Percentiles rank a stretch among this genome's conserved stretches.
Evolutionary conservation across 35 echinoderm and acorn worm species (phyloP).

Genomic region (Lytechinus pictus): DNA sequence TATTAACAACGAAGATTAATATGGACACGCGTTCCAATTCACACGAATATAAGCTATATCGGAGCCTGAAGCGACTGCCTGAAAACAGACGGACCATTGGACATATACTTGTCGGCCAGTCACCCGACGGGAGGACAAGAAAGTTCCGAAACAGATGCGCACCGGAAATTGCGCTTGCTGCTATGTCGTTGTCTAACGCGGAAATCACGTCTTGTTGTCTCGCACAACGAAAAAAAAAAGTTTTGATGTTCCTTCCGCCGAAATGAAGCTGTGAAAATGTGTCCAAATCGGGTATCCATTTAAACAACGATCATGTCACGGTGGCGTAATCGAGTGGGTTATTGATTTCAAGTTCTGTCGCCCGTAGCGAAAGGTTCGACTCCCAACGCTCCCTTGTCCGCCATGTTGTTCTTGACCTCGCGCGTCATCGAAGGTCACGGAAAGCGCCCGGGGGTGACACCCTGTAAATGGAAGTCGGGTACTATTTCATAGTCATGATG

Average conservation of each 20-base stretch:
- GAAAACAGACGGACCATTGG: background rate
- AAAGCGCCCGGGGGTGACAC: conserved; percentile 26
- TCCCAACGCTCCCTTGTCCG: background rate
- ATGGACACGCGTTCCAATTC: background rate
- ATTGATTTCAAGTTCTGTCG: conserved; percentile 43
- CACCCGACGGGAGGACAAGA: background rate
- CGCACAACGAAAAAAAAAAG: too few relatives aligned
- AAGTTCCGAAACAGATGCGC: conserved; percentile 12
- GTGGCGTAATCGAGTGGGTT: conserved; percentile 29
- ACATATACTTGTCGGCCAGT: background rate
- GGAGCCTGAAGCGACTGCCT: background rate
- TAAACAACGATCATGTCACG: conserved; percentile 39
- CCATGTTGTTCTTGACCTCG: conserved; percentile 40
- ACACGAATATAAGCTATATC: background rate
- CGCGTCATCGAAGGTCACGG: conserved; percentile 30
- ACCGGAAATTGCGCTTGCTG: conserved; percentile 16
- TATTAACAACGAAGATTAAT: background rate
- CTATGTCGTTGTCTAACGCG: background rate
- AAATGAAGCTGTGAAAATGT: background rate
- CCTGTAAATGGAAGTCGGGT: conserved; percentile 23
- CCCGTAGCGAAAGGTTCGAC: conserved; percentile 29
- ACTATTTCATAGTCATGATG: conserved; percentile 18
- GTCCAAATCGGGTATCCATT: background rate
- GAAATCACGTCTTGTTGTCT: background rate
- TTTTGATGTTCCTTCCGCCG: background rate